These are phyloP conservation scores for Melieria crassipennis DNA, from an alignment of 2,888 invertebrate species.

Conservation along the genomic window DNA sequence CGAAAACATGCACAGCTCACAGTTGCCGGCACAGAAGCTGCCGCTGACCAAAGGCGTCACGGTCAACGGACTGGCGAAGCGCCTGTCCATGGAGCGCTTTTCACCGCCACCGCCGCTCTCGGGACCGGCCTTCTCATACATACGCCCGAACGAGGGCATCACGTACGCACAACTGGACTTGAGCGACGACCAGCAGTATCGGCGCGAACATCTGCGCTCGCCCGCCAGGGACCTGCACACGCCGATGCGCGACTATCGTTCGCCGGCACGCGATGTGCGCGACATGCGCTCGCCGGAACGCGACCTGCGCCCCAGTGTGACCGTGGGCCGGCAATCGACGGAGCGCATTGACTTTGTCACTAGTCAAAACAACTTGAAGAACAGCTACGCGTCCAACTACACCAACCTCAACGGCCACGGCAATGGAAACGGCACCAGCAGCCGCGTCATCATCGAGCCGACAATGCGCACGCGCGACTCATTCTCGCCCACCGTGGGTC, in stretches of 20 bases:
- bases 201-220: conserved; percentile 29
- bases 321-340: conserved; percentile 42
- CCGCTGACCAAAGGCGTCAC: conserved; percentile 77
- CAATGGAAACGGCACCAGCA: conserved; percentile 36
- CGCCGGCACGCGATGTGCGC: conserved; percentile 39
- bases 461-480: conserved; percentile 31
- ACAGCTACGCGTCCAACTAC: conserved; percentile 39
- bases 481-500: conserved; percentile 39
- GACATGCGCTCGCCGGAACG: conserved; percentile 44
- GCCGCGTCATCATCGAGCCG: conserved; percentile 39
- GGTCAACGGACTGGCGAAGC: conserved; percentile 81
- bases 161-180: conserved; percentile 79
- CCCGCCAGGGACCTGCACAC: conserved; percentile 36
- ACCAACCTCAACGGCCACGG: conserved; percentile 37
- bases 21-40: conserved; percentile 75
- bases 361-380: conserved; percentile 46
- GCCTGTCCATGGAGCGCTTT: conserved; percentile 77
- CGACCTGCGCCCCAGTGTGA: conserved; percentile 48
- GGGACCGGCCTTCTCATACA: conserved; percentile 85
- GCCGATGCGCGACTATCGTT: conserved; percentile 41
- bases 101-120: conserved; percentile 76
- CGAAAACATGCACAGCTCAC: conserved; percentile 78
- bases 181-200: conserved; percentile 48
- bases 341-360: conserved; percentile 51
- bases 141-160: conserved; percentile 72